A percentile compares a stretch with the other conserved stretches of the same genome.
Evolutionary conservation across 1,140 invertebrate species (phyloP).

Genomic region (Papilio polytes): DNA sequence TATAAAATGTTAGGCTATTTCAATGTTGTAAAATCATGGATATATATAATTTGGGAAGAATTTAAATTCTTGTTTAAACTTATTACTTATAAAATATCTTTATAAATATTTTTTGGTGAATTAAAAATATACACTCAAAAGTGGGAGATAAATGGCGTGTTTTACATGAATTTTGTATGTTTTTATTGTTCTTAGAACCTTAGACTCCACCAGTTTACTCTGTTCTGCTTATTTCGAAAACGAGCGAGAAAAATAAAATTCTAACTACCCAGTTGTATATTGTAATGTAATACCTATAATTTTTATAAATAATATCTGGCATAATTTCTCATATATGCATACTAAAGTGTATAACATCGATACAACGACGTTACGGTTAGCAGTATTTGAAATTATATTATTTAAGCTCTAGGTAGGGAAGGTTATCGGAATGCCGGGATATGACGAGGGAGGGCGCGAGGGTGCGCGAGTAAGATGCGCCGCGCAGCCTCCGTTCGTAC

Average conservation of each 20-base stretch:
- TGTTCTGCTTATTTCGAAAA: background rate
- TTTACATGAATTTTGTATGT: background rate
- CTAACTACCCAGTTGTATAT: too few species aligned
- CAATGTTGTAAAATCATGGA: too few species aligned
- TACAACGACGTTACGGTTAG: background rate
- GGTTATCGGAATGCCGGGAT: constrained; percentile 45
- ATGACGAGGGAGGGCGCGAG: constrained; percentile 61
- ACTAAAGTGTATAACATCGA: background rate
- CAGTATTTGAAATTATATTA: constrained; percentile 1
- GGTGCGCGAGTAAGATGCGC: constrained; percentile 74
- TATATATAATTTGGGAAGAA: too few species aligned
- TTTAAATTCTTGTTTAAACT: too few species aligned
- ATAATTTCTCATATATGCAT: background rate
- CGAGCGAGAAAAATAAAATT: background rate
- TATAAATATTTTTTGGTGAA: too few species aligned
- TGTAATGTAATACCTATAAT: too few species aligned
- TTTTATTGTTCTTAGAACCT: background rate
- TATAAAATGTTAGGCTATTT: too few species aligned
- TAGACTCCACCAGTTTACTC: background rate
- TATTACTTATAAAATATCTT: too few species aligned
- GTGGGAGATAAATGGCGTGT: too few species aligned
- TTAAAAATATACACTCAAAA: too few species aligned
- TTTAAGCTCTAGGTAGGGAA: constrained; percentile 18
- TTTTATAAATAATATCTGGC: background rate
- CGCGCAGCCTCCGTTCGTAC: constrained; percentile 72